Evolutionary conservation across 2,113 vertebrate genomes (phyloP), one percentile per base, ranked within the genome.

Genomic region (Larimichthys polyactis): DNA sequence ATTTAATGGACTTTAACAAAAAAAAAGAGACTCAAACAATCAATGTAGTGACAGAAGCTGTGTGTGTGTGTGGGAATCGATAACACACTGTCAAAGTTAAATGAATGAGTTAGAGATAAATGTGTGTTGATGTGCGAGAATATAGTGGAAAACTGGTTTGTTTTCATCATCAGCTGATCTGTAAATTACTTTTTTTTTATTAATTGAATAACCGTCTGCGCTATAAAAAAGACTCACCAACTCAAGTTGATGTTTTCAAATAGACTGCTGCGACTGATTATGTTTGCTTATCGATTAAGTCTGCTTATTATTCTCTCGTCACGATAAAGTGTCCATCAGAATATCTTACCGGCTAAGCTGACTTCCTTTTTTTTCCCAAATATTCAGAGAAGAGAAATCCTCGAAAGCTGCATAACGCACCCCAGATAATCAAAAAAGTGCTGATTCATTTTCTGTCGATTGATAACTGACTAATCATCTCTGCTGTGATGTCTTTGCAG

Each of bases 1-100:
- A 77, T 81, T 93, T 92, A 92, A 91, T 91, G 75, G 85, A 68
- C 29, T 81, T 82, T 79, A 87, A 91, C 85, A 90, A 89, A 29
- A 72, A 72, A 87, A 91, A 87, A 91, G 89, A 43, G 77, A 75
- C 67, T 43, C 16, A 60, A 59, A 87, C 74, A 85, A 82, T 93
- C 86, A 54, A 93, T 92, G 63, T 51, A 72, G 77, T 77, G 78
- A 57, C 75, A 44, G 63, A 69, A 74, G 27, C 11, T 60, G 59
- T 49, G 60, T 27, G 55, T 70, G 40, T 29, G 63, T 43, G 54
- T 36, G 36, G 24, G 46, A 81, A 87, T 94, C 89, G 85, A 87
- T 94, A 90, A 75, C 44, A 22, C 58, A 76, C 83, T 92, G 78
- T 91, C 57, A 83, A 60, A 85, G 78, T 87, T 73, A 84, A 89